These are phyloP conservation scores for Creontiades dilutus DNA, from an alignment of 2,888 invertebrate species.

Conservation along the genomic window DNA sequence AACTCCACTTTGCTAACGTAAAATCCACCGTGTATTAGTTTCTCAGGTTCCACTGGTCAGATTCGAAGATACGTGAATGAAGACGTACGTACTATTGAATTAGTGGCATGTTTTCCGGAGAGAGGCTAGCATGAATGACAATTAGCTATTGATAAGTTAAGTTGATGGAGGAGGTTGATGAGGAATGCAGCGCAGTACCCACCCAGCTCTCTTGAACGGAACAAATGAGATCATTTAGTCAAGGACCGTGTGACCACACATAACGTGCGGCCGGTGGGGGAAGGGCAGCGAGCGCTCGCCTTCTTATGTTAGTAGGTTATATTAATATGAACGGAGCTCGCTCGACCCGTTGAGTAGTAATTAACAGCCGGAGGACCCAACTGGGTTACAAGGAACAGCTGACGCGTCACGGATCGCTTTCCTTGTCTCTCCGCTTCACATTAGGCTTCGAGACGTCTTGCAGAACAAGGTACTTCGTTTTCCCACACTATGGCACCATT, in stretches of 20 bases:
- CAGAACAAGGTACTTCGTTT: not conserved
- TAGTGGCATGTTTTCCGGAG: too few species aligned
- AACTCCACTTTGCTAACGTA: too few species aligned
- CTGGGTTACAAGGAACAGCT: slow-evolving; percentile 10
- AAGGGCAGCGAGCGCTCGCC: not conserved
- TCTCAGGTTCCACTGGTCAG: too few species aligned
- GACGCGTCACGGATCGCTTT: slow-evolving; percentile 25
- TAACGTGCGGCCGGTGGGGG: not conserved
- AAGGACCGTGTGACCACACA: slow-evolving; percentile 25
- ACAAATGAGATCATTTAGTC: slow-evolving; percentile 6
- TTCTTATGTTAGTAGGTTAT: slow-evolving; percentile 19
- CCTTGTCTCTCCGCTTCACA: not conserved
- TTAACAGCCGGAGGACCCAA: slow-evolving; percentile 13
- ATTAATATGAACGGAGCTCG: not conserved
- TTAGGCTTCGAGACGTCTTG: not conserved
- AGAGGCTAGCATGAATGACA: too few species aligned
- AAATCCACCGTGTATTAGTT: too few species aligned
- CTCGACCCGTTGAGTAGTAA: slow-evolving; percentile 8
- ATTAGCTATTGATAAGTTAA: not conserved
- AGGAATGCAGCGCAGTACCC: not conserved
- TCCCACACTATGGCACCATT: not conserved
- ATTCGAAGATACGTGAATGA: too few species aligned
- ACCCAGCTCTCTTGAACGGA: not conserved
- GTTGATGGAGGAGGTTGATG: not conserved
- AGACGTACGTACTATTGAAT: too few species aligned